phyloP scores from a whole-genome alignment of 2,888 invertebrate genomes.

The Ectemnius cavifrons region DNA sequence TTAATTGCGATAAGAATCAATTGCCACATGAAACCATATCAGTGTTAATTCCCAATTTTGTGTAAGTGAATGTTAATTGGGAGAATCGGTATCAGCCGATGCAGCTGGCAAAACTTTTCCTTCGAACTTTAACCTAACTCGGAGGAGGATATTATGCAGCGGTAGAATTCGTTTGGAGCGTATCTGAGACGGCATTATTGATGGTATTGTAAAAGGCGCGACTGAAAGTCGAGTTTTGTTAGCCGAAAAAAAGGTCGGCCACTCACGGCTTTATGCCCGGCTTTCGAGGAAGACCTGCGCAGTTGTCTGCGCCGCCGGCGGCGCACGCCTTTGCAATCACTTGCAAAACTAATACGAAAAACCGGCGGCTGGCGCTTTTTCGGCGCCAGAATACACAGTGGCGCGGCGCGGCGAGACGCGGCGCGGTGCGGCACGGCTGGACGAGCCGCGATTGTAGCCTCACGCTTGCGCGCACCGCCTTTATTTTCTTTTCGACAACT shows the following conservation, averaged over 20 bases:
- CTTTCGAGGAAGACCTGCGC: slow-evolving; percentile 36
- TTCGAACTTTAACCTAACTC: too few relatives aligned
- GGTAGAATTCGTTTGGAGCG: too few relatives aligned
- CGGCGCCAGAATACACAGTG: not conserved
- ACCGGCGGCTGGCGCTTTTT: not conserved
- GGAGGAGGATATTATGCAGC: too few relatives aligned
- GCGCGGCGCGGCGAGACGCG: not conserved
- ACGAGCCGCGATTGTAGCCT: not conserved
- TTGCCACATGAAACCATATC: too few relatives aligned
- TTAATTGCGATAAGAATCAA: too few relatives aligned
- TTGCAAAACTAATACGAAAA: slow-evolving; percentile 37
- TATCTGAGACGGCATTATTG: too few relatives aligned
- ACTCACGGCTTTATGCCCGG: not conserved
- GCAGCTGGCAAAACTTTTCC: too few relatives aligned
- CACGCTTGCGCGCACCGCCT: slow-evolving; percentile 21
- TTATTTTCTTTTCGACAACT: slow-evolving; percentile 54
- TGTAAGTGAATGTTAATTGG: too few relatives aligned
- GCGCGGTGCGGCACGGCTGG: not conserved
- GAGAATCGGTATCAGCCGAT: too few relatives aligned
- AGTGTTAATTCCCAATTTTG: too few relatives aligned
- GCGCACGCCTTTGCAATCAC: slow-evolving; percentile 39
- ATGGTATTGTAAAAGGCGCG: too few relatives aligned
- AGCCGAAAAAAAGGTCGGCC: not conserved
- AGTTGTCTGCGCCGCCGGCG: slow-evolving; percentile 39
- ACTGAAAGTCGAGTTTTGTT: slow-evolving; percentile 9